phyloP scores from a whole-genome alignment of 1,140 invertebrate genomes.

The Drosophila rhopaloa region DNA sequence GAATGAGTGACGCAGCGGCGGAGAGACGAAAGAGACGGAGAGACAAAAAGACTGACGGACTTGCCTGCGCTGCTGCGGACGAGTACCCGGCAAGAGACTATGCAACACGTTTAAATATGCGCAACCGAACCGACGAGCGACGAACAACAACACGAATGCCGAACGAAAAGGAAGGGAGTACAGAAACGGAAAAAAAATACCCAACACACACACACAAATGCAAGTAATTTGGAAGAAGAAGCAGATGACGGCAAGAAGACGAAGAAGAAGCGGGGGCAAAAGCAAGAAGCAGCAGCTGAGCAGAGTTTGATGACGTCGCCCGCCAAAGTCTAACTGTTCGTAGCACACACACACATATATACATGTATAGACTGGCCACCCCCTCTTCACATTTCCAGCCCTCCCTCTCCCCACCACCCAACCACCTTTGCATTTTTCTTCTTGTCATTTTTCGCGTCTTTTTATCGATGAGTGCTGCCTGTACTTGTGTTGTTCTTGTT shows the following conservation, averaged over 20 bases:
- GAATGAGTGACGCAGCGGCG: constrained; percentile 73
- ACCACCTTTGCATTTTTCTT: constrained; percentile 37
- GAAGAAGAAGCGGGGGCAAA: constrained; percentile 22
- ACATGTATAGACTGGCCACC: constrained; percentile 1
- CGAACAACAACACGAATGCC: constrained; percentile 58
- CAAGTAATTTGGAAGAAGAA: constrained; percentile 71
- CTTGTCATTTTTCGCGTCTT: constrained; percentile 61
- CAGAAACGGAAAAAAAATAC: constrained; percentile 46
- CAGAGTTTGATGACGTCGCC: constrained; percentile 68
- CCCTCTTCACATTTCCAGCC: not conserved
- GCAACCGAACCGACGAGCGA: constrained; percentile 77
- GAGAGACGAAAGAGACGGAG: constrained; percentile 49
- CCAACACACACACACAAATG: constrained; percentile 39
- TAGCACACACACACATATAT: constrained; percentile 28
- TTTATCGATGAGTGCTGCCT: constrained; percentile 58
- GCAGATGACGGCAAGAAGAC: constrained; percentile 57
- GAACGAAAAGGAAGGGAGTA: constrained; percentile 52
- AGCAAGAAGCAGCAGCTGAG: constrained; percentile 43
- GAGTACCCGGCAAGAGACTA: constrained; percentile 79
- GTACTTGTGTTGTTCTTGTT: constrained; percentile 41
- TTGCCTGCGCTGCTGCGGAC: constrained; percentile 57
- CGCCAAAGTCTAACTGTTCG: constrained; percentile 60
- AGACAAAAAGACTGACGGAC: constrained; percentile 54
- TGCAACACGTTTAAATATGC: constrained; percentile 81
- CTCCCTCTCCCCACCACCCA: too few species aligned